Conservation (phyloP, 2,888 invertebrate species). For the Heptascelio sp. region DNA sequence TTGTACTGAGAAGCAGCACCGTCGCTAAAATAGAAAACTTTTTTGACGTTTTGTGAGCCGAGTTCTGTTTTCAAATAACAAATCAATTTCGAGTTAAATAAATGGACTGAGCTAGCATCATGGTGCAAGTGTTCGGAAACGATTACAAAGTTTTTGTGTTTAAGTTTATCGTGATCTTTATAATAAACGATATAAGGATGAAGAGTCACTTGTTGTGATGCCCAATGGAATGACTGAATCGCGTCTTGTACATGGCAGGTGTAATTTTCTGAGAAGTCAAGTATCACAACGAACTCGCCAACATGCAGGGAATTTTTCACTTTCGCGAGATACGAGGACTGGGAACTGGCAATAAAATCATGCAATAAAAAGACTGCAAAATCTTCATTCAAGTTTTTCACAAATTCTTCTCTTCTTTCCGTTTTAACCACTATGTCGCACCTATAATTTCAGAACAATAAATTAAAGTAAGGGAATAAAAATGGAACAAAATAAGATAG, state of each 20-base stretch:
- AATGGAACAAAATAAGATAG: conserved; percentile 2
- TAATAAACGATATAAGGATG: conserved; percentile 55
- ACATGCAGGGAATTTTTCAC: conserved; percentile 31
- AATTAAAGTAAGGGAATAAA: conserved; percentile 6
- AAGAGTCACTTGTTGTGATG: conserved; percentile 43
- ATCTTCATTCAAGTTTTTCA: conserved; percentile 36
- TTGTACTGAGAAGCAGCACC: conserved; percentile 38
- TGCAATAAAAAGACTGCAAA: conserved; percentile 32
- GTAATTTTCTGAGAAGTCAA: conserved; percentile 64
- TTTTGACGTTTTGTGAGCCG: conserved; percentile 15
- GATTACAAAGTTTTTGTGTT: conserved; percentile 28
- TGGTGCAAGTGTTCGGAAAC: conserved; percentile 40
- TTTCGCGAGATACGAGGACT: conserved; percentile 38
- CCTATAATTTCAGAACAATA: conserved; percentile 23
- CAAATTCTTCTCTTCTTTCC: conserved; percentile 43
- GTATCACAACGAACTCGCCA: conserved; percentile 30
- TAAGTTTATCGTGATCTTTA: conserved; percentile 12
- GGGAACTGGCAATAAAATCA: conserved; percentile 56
- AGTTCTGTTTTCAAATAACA: conserved; percentile 22
- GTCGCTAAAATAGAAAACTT: conserved; percentile 31
- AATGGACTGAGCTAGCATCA: conserved; percentile 27
- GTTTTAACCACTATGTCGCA: conserved; percentile 45
- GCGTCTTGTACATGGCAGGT: conserved; percentile 51
- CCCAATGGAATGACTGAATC: conserved; percentile 57
- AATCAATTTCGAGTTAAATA: conserved; percentile 31